phyloP scores from a whole-genome alignment of 2,113 vertebrate genomes.

The Pygoscelis adeliae region DNA sequence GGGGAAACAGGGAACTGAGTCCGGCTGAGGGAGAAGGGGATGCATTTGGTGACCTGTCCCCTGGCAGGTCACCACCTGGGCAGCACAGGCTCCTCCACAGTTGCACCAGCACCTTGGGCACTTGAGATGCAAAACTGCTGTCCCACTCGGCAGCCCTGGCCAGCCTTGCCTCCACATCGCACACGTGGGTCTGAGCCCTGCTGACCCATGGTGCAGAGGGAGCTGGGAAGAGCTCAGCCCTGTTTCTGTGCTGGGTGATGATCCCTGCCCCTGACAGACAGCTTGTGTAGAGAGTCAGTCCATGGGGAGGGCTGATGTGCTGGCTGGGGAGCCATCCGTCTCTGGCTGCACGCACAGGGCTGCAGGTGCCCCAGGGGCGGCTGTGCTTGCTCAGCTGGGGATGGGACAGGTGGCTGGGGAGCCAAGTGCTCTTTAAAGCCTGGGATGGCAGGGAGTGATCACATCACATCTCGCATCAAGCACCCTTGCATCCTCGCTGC shows the following conservation, averaged over 20 bases:
- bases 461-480: neutral
- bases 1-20: neutral
- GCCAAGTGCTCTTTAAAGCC: neutral
- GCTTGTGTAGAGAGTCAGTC: neutral
- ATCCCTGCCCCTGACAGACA: neutral
- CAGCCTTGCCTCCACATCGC: neutral
- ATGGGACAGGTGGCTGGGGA: neutral
- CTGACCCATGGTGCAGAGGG: fast-evolving
- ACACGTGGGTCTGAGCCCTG: fast-evolving
- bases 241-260: neutral
- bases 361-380: fast-evolving
- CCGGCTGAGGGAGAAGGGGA: neutral
- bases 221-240: neutral
- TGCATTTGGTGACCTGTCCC: neutral
- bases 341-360: neutral
- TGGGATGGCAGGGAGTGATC: neutral
- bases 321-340: neutral
- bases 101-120: neutral
- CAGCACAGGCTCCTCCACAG: neutral
- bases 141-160: neutral
- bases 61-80: neutral
- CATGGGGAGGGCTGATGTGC: neutral
- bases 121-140: neutral
- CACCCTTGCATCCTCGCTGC: neutral
- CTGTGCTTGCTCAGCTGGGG: neutral